Evolutionary conservation across 2,113 vertebrate species (phyloP), one percentile per base, ranked within the genome.

Genomic region (Petrocephalus zakoni): DNA sequence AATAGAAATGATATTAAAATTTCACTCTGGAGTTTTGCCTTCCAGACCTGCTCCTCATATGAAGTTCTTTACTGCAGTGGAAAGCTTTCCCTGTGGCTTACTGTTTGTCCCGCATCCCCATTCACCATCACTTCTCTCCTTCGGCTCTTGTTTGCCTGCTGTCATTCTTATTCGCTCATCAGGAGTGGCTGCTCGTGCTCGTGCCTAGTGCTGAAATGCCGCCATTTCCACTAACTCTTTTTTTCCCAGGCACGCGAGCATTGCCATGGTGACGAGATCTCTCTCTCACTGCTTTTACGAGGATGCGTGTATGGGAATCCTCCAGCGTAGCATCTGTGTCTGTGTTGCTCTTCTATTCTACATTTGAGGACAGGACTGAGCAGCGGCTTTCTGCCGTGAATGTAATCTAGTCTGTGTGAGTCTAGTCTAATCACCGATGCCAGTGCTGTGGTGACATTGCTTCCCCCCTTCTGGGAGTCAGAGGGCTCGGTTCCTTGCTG

Each of bases 251-350:
- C 82, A 89, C 58, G 15, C 68, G 83, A 22, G 22, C 53, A 52
- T 89, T 72, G 55, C 88, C 88, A 86, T 89, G 83, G 83, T 64
- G 34, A 89, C 47, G 2, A 46, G 46, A 47, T 85, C 85, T 81
- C 51, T 88, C 25, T 78, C 68, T 88, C 25, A 34, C 21, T 19
- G 55, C 53, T 52, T 58, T 19, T 2, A n/a, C 11, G 42, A 13
- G 58, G 19, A 47, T 55, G 21, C n/a, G n/a, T 53, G 53, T 49
- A 47, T 83, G 81, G 81, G 37, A 83, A 83, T 83, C 7, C 81
- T n/a, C 22, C 42, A 83, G 81, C 7, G 2, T 49, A 22, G 47
- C 42, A 83, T 42, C 34, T 78, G 72, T 37, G 68, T 75, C 25
- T 4, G 4, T 61, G 21, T 61, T 37, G 29, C 11, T 72, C 29